Conservation (phyloP, 2,888 invertebrate genomes). For the Dendrolimus pini region DNA sequence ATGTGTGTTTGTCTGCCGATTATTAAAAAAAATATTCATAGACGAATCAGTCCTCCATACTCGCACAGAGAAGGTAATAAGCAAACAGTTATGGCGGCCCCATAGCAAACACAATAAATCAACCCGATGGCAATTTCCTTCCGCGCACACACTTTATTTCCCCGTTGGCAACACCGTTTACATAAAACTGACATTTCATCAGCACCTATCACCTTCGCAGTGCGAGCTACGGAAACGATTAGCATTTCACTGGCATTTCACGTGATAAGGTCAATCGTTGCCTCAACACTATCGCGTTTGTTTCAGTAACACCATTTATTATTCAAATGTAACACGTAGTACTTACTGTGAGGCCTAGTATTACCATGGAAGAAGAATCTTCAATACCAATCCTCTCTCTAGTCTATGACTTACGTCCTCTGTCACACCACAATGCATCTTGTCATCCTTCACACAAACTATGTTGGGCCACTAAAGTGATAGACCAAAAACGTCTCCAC, state of each 20-base stretch:
- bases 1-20: too few species aligned
- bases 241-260: constrained; percentile 68
- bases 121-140: neutral
- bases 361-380: too few species aligned
- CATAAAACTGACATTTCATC: neutral
- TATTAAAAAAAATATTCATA: too few species aligned
- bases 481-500: too few species aligned
- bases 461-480: too few species aligned
- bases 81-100: neutral
- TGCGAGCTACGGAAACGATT: constrained; percentile 52
- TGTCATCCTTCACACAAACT: too few species aligned
- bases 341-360: too few species aligned
- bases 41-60: too few species aligned
- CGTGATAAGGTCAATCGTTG: constrained; percentile 33
- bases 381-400: too few species aligned
- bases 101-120: neutral
- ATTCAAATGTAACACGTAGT: neutral
- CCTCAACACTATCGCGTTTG: neutral
- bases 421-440: too few species aligned
- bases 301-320: neutral
- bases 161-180: neutral
- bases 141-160: neutral
- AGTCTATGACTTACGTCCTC: too few species aligned
- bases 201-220: constrained; percentile 16
- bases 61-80: neutral